These are phyloP conservation scores for Bugulina stolonifera DNA, from an alignment of 2,888 invertebrate species.

Conservation along the genomic window DNA sequence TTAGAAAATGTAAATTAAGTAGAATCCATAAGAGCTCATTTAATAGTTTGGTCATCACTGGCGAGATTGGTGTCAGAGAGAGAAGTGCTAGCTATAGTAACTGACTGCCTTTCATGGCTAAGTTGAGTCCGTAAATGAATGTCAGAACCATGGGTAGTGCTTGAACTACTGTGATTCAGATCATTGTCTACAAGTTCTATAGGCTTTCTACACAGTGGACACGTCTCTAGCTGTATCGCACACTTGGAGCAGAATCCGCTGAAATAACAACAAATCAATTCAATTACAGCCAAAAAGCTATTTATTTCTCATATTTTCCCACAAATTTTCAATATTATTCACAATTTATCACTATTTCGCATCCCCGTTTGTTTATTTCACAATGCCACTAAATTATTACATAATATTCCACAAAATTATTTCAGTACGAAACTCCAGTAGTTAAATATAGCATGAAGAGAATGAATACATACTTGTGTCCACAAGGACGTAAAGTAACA, in stretches of 20 bases:
- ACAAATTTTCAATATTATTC: too few species aligned
- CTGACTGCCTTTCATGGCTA: background rate
- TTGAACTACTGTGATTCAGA: background rate
- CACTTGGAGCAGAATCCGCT: slow-evolving; percentile 71
- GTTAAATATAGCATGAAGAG: too few species aligned
- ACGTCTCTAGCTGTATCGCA: slow-evolving; percentile 66
- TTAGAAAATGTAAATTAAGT: background rate
- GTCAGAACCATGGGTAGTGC: background rate
- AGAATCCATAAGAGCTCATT: background rate
- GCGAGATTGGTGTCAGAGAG: background rate
- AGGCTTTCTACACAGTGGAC: slow-evolving; percentile 77
- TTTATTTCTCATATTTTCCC: too few species aligned
- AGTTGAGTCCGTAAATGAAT: slow-evolving; percentile 2
- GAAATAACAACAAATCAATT: too few species aligned
- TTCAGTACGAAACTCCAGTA: too few species aligned
- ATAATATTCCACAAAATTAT: too few species aligned
- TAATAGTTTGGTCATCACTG: slow-evolving; percentile 1
- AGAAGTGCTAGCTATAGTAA: background rate
- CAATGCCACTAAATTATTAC: too few species aligned
- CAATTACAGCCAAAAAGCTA: too few species aligned
- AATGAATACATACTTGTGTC: slow-evolving; percentile 69
- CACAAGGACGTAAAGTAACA: slow-evolving; percentile 72
- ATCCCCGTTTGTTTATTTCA: background rate
- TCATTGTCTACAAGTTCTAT: slow-evolving; percentile 52
- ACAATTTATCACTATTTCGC: slow-evolving; percentile 17